Conservation (phyloP, 53 echinoderm and acorn worm species). For the Antedon mediterranea region DNA sequence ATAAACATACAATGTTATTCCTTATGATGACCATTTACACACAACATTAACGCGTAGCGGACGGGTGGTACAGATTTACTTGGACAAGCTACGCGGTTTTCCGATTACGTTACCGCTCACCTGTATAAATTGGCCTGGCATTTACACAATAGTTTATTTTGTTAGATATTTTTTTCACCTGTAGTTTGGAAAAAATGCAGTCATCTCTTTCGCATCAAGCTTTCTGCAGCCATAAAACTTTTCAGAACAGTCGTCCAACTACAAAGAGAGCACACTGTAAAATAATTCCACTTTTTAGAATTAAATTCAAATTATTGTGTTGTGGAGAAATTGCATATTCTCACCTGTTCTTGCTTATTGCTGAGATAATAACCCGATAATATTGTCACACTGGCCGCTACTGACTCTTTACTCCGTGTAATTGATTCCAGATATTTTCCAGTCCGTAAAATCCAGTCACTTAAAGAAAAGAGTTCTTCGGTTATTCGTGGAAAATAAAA, state of each 20-base stretch:
- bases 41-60: too few species aligned
- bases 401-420: conserved; percentile 30
- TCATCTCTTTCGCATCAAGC: not conserved
- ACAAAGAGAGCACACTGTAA: not conserved
- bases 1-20: too few species aligned
- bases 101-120: too few species aligned
- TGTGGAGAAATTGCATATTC: too few species aligned
- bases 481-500: not conserved
- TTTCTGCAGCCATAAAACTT: not conserved
- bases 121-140: too few species aligned
- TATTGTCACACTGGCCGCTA: conserved; percentile 38
- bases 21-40: too few species aligned
- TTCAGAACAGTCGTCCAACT: not conserved
- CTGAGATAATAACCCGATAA: conserved; percentile 20
- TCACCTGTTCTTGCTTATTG: conserved; percentile 13
- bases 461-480: conserved; percentile 5
- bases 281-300: too few species aligned
- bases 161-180: not conserved
- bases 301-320: too few species aligned
- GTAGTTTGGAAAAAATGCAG: not conserved
- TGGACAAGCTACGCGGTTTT: too few species aligned
- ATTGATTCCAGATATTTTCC: conserved; percentile 28
- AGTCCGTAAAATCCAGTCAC: conserved; percentile 46
- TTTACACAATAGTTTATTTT: too few species aligned
- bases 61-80: too few species aligned